Percentiles rank a stretch among this genome's conserved stretches.
These are phyloP conservation scores for Frankliniella intonsa DNA, from an alignment of 2,888 invertebrate species.

Conservation along the genomic window DNA sequence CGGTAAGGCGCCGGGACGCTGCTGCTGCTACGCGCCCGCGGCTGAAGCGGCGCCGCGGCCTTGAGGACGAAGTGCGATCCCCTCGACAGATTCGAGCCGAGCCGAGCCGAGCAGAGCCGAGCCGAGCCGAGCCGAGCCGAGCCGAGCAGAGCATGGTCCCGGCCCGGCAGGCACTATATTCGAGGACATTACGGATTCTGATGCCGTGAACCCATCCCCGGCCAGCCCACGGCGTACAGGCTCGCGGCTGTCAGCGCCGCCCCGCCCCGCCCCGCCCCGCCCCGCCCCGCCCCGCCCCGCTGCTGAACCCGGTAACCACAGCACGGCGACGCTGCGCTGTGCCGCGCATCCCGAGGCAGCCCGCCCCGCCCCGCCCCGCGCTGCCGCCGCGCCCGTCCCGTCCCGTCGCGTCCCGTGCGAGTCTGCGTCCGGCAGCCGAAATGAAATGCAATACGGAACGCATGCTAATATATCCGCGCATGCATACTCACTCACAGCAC, in stretches of 20 bases:
- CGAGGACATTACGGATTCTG: background rate
- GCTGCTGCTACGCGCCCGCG: background rate
- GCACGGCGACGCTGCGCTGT: background rate
- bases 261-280: slow-evolving; percentile 1
- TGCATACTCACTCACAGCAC: no score
- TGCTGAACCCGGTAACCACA: background rate
- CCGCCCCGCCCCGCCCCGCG: background rate
- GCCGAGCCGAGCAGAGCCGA: background rate
- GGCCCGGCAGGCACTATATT: background rate
- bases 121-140: background rate
- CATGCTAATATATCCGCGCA: no score
- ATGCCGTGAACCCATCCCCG: background rate
- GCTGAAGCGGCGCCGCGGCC: background rate
- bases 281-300: background rate
- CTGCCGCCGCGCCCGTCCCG: background rate
- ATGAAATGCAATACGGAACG: no score
- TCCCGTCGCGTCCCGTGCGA: background rate
- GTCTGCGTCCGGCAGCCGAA: no score
- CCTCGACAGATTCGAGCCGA: background rate
- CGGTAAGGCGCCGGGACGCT: no score
- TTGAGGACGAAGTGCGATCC: background rate
- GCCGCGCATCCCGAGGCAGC: background rate
- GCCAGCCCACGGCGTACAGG: background rate
- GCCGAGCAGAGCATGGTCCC: background rate
- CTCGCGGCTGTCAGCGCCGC: background rate